Evolutionary conservation across 2,888 invertebrate genomes (phyloP), one percentile per base, ranked within the genome.

Genomic region (Lissocephala sabroskyi): DNA sequence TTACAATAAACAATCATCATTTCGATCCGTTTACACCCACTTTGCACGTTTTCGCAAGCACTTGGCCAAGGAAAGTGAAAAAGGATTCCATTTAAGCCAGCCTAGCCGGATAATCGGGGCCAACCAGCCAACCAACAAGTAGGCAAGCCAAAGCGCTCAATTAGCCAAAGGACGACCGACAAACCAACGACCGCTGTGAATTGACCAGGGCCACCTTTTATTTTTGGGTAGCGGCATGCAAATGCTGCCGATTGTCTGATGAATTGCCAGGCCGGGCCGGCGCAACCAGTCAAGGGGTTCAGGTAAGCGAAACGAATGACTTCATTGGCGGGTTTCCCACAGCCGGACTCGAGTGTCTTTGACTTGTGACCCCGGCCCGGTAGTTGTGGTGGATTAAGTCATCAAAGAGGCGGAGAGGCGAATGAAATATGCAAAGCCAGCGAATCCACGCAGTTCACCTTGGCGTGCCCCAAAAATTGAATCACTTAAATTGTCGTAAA

Each of bases 21-120:
- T 62, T 73, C 70, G 63, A 70, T 75, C 62, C 67, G 65, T 76
- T 79, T 67, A 78, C 81, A 80, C 79, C 81, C 79, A 79, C 79
- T 76, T 79, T 67, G 70, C 79, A 79, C 77, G 73, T 68, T 80
- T 67, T 64, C 58, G 64, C 62, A 60, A 65, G 57, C 55, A 52
- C 41, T 18, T 33, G 37, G 36, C 49, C 50, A 45, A 42, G 55
- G 51, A 59, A 56, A 63, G 59, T 70, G 70, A 64, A 63, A 35
- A 73, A 78, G 79, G 73, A 78, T 76, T 73, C 58, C 35, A 52
- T 45, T 50, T 59, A 45, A 42, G 50, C 46, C 30, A 9, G 23
- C 13, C 26, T 29, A 41, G 46, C n/a, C n/a, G 35, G 47, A 49
- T 51, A 54, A 43, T 11, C 29, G 29, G 30, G 11, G 23, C 50